These are phyloP conservation scores for Alviniconcha marisindica DNA, from an alignment of 1,140 invertebrate species.

Conservation along the genomic window DNA sequence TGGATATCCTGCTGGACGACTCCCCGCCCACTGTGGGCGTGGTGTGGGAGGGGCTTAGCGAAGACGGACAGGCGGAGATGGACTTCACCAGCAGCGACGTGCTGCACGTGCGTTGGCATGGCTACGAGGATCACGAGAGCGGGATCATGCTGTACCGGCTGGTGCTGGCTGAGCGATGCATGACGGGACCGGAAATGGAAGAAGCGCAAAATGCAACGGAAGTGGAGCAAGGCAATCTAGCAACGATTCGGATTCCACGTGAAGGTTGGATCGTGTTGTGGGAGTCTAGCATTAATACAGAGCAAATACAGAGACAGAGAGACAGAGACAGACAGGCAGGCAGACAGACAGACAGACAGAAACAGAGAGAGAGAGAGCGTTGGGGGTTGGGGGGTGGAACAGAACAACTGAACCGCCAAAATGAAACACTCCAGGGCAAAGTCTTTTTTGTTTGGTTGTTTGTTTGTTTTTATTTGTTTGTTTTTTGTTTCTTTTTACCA, in stretches of 20 bases:
- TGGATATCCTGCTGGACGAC: constrained; percentile 46
- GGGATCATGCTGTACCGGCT: constrained; percentile 52
- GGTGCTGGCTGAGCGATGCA: constrained; percentile 42
- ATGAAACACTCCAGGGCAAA: too few relatives aligned
- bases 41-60: not conserved
- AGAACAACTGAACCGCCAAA: too few relatives aligned
- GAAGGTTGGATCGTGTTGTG: too few relatives aligned
- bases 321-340: too few relatives aligned
- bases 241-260: not conserved
- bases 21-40: constrained; percentile 54
- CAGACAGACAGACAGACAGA: too few relatives aligned
- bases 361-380: too few relatives aligned
- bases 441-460: too few relatives aligned
- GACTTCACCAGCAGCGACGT: constrained; percentile 52
- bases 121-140: constrained; percentile 61
- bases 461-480: too few relatives aligned
- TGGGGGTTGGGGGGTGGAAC: too few relatives aligned
- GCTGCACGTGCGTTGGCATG: constrained; percentile 50
- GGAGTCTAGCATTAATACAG: too few relatives aligned
- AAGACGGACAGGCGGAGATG: constrained; percentile 40
- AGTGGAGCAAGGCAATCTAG: constrained; percentile 7
- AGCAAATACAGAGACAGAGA: too few relatives aligned
- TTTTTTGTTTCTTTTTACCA: too few relatives aligned
- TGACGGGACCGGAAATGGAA: constrained; percentile 39
- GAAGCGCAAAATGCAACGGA: not conserved